Conservation (phyloP, 2,888 invertebrate genomes). For the Brachylomia viminalis region DNA sequence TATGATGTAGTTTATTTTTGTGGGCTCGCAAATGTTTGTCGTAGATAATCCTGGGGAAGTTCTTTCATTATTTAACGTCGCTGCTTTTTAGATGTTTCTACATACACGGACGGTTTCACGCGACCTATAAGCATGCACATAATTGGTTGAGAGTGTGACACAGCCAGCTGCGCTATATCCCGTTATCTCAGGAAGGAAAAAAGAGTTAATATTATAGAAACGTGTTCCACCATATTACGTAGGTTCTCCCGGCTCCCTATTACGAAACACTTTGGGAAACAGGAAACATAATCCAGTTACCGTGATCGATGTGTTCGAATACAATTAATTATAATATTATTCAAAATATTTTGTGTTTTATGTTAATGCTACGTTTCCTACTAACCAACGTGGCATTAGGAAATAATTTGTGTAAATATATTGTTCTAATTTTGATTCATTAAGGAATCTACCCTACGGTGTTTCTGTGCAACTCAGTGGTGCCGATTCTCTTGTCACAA, state of each 20-base stretch:
- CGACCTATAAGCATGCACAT: background rate
- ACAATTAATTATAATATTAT: conserved; percentile 65
- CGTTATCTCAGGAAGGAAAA: conserved; percentile 46
- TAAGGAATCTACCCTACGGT: conserved; percentile 22
- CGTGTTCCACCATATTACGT: conserved; percentile 18
- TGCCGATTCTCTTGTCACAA: too few species aligned
- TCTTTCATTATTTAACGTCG: background rate
- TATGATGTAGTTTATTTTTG: conserved; percentile 8
- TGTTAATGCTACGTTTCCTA: conserved; percentile 58
- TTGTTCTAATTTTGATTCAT: conserved; percentile 53
- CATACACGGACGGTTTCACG: background rate
- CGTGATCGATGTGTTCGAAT: conserved; percentile 61
- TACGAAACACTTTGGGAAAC: conserved; percentile 41
- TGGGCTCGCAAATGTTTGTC: background rate
- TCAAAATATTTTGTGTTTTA: conserved; percentile 67
- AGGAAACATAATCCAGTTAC: conserved; percentile 54
- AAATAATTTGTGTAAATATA: conserved; percentile 51
- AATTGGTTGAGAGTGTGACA: conserved; percentile 1
- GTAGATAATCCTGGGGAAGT: background rate
- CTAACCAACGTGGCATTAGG: conserved; percentile 14
- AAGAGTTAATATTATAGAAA: conserved; percentile 6
- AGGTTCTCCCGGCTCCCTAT: conserved; percentile 25
- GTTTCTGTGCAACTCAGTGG: background rate
- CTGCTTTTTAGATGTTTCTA: background rate
- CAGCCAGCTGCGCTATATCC: background rate